Evolutionary conservation across 1,140 invertebrate species (phyloP).

Genomic region (Ooceraea biroi): DNA sequence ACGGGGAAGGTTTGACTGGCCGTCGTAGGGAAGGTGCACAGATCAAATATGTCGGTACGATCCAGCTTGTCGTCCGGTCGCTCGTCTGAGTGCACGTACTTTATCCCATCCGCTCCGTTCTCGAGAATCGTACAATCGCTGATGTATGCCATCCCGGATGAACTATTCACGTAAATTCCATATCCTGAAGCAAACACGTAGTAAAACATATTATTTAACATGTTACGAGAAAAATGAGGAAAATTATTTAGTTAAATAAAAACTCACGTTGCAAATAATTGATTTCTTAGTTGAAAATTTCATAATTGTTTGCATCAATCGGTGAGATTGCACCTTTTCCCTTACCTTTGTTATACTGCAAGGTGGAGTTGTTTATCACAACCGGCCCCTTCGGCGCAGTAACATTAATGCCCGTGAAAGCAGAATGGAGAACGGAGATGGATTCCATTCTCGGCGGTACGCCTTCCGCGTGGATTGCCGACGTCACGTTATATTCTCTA

Average conservation of each 20-base stretch:
- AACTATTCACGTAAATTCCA: slow-evolving; percentile 95
- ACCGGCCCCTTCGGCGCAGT: slow-evolving; percentile 94
- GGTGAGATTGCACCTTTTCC: slow-evolving; percentile 47
- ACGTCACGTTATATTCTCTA: slow-evolving; percentile 92
- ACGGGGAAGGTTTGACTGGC: slow-evolving; percentile 94
- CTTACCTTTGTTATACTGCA: slow-evolving; percentile 93
- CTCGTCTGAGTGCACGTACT: slow-evolving; percentile 93
- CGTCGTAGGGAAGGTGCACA: slow-evolving; percentile 93
- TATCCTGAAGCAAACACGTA: slow-evolving; percentile 88
- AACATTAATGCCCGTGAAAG: slow-evolving; percentile 96
- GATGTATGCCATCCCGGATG: slow-evolving; percentile 91
- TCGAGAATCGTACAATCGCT: slow-evolving; percentile 91
- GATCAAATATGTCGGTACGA: slow-evolving; percentile 91
- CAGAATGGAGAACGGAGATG: slow-evolving; percentile 93
- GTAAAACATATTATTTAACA: slow-evolving; percentile 18
- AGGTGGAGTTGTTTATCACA: slow-evolving; percentile 92
- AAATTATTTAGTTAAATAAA: no score
- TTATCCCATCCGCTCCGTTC: slow-evolving; percentile 95
- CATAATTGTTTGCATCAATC: not conserved
- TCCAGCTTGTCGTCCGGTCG: slow-evolving; percentile 90
- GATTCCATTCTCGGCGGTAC: slow-evolving; percentile 94
- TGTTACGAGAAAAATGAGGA: not conserved
- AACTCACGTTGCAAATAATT: no score
- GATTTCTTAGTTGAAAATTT: no score
- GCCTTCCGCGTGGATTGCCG: slow-evolving; percentile 94